A percentile compares a stretch with the other conserved stretches of the same genome.
Conservation (phyloP, 2,113 vertebrate species). For the Myotis brandtii region DNA sequence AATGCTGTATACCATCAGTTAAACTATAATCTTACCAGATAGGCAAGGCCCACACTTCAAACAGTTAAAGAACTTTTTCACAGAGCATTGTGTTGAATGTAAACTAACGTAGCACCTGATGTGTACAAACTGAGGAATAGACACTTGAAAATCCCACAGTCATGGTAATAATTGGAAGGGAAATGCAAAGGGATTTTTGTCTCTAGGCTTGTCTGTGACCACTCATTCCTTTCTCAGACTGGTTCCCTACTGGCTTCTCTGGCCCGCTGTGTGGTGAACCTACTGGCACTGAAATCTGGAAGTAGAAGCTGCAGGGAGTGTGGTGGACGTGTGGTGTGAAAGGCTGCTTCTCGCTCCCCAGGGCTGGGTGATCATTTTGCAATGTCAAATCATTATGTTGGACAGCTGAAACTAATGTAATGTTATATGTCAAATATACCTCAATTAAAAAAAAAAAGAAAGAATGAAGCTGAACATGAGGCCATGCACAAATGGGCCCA, state of each 20-base stretch:
- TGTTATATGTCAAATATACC: background rate
- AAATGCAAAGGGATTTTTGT: conserved; percentile 26
- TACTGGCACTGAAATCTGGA: conserved; percentile 9
- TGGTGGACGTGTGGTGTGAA: background rate
- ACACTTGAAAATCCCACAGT: conserved; percentile 50
- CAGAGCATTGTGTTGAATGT: background rate
- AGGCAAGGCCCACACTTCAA: conserved; percentile 4
- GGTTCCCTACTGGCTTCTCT: background rate
- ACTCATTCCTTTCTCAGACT: conserved; percentile 9
- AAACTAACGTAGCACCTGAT: background rate
- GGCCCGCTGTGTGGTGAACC: background rate
- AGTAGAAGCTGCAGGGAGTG: background rate
- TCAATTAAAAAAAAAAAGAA: background rate
- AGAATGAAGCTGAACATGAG: background rate
- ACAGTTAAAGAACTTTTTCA: conserved; percentile 35
- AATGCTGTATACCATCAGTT: background rate
- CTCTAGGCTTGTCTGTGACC: conserved; percentile 31
- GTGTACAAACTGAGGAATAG: background rate
- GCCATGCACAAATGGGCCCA: background rate
- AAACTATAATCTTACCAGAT: conserved; percentile 11
- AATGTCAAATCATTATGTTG: background rate
- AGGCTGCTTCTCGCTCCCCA: background rate
- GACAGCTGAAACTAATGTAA: conserved; percentile 22
- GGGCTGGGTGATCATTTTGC: background rate
- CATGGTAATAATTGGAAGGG: conserved; percentile 17